Evolutionary conservation across 2,888 invertebrate genomes (phyloP).

Genomic region (Drosophila kuntzei): DNA sequence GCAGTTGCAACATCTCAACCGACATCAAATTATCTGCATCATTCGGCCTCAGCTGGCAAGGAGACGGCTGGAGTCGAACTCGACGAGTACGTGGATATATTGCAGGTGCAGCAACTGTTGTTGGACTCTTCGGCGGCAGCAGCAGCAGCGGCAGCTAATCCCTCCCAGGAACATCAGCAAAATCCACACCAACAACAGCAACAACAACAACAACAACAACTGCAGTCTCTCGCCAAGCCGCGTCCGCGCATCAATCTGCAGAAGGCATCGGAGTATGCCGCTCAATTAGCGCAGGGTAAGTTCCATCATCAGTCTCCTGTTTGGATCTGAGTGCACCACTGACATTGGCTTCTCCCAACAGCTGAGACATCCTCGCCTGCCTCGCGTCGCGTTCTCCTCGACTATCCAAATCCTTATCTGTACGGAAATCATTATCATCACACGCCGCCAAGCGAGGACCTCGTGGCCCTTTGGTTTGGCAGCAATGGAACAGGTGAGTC

Average conservation of each 20-base stretch:
- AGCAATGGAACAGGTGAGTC: constrained; percentile 88
- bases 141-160: constrained; percentile 63
- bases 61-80: constrained; percentile 75
- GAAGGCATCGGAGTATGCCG: constrained; percentile 85
- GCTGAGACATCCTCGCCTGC: constrained; percentile 85
- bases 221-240: constrained; percentile 79
- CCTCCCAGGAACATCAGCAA: constrained; percentile 66
- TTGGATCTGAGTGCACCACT: not conserved
- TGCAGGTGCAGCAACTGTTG: constrained; percentile 92
- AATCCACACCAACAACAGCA: constrained; percentile 43
- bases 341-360: constrained; percentile 51
- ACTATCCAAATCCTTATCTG: constrained; percentile 85
- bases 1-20: constrained; percentile 9
- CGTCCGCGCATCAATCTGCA: constrained; percentile 85
- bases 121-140: constrained; percentile 86
- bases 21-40: constrained; percentile 37
- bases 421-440: constrained; percentile 86
- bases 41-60: constrained; percentile 20
- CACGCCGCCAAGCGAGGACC: constrained; percentile 89
- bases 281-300: constrained; percentile 85
- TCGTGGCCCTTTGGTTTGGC: constrained; percentile 91
- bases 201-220: constrained; percentile 62
- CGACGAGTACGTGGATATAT: constrained; percentile 93
- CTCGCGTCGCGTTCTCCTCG: constrained; percentile 85
- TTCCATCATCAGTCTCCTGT: not conserved